Evolutionary conservation across 2,113 vertebrate species (phyloP), one percentile per base, ranked within the genome.

Genomic region (Lates calcarifer): DNA sequence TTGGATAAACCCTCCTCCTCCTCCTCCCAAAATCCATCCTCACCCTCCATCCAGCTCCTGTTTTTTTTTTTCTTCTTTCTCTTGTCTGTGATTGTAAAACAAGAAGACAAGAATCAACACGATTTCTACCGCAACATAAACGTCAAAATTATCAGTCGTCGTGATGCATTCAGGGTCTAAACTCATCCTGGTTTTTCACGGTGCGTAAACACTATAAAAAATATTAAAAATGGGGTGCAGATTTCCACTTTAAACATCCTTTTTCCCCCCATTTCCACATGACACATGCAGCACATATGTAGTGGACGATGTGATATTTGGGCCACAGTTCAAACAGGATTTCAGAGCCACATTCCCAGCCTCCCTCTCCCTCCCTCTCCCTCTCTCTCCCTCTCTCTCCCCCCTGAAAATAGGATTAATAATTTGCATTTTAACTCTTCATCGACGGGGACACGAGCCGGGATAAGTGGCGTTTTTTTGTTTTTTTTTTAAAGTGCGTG

Each of bases 351-450:
- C 88, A 87, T 87, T 90, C 79, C 73, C 68, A 72, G 87, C 74
- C 64, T n/a, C n/a, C n/a, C n/a, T n/a, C n/a, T n/a, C n/a, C n/a
- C n/a, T n/a, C n/a, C n/a, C n/a, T n/a, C n/a, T n/a, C n/a, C n/a
- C n/a, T n/a, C n/a, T n/a, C n/a, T n/a, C n/a, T n/a, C n/a, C n/a
- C n/a, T n/a, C n/a, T n/a, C n/a, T n/a, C n/a, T n/a, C n/a, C n/a
- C n/a, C 86, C 67, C 75, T 87, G 83, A 71, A 82, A 92, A 89
- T 84, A 79, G 88, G 91, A 93, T 91, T 90, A 86, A 89, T 90
- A 85, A 92, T 92, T 93, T 89, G 90, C 85, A 92, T 94, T 91
- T 91, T 90, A 90, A 92, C 90, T 92, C 88, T 88, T 90, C 73
- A 83, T 84, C 45, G 82, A 81, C 77, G 43, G 76, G 62, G 67